Percentiles rank a stretch among this genome's conserved stretches.
These are phyloP conservation scores for Drosophila equinoxialis DNA, from an alignment of 1,140 invertebrate species.

Conservation along the genomic window DNA sequence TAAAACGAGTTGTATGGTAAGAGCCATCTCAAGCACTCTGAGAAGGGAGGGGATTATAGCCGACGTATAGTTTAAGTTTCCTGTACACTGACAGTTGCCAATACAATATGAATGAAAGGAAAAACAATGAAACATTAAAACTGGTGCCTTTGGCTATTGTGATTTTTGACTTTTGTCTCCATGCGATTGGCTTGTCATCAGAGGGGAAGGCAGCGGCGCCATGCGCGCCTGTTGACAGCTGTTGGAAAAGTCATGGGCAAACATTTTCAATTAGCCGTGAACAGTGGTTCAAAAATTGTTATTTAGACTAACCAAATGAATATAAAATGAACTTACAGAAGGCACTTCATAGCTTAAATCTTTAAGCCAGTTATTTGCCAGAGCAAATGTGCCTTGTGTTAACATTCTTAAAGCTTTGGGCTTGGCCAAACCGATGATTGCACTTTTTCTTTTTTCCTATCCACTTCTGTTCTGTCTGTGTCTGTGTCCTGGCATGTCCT, in stretches of 20 bases:
- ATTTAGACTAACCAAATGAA: neutral
- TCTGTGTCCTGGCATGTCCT: constrained; percentile 2
- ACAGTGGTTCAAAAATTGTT: constrained; percentile 4
- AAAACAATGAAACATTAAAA: neutral
- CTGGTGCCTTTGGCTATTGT: neutral
- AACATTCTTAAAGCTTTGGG: neutral
- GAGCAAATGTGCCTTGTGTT: too few species aligned
- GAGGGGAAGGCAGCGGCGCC: neutral
- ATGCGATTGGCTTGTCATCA: constrained; percentile 8
- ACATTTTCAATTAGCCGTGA: constrained; percentile 13
- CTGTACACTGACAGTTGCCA: neutral
- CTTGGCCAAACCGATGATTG: too few species aligned
- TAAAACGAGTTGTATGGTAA: too few species aligned
- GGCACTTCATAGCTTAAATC: too few species aligned
- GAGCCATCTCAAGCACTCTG: too few species aligned
- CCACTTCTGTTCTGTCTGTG: neutral
- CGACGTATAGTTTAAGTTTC: neutral
- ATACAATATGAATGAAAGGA: neutral
- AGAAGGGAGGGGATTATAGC: too few species aligned
- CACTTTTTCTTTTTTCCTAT: neutral
- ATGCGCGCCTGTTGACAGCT: constrained; percentile 25
- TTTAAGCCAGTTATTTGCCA: too few species aligned
- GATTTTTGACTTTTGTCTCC: constrained; percentile 3
- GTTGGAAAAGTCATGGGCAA: constrained; percentile 14
- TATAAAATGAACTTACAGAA: too few species aligned